Evolutionary conservation across 1,140 invertebrate species (phyloP).

Genomic region (Hyles euphorbiae): DNA sequence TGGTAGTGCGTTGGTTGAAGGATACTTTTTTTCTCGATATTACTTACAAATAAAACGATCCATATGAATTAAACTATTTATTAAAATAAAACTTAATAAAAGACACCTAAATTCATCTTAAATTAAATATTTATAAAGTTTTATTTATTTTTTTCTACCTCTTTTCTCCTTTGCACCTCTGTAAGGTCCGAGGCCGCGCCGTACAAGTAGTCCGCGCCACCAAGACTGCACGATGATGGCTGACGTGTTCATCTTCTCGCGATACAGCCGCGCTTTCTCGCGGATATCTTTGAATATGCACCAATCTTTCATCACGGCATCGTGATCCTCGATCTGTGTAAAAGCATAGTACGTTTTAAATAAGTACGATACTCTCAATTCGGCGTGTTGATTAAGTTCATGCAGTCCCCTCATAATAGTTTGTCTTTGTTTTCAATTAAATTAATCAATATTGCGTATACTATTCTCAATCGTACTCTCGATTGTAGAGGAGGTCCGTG

Average conservation of each 20-base stretch:
- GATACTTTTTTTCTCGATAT: neutral
- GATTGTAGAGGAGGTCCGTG: too few species aligned
- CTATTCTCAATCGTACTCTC: too few species aligned
- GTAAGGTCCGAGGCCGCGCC: conserved; percentile 75
- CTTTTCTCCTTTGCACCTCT: conserved; percentile 64
- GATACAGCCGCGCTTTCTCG: conserved; percentile 30
- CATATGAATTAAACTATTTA: too few species aligned
- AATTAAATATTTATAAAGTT: neutral
- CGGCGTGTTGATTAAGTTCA: too few species aligned
- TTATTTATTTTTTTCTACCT: conserved; percentile 10
- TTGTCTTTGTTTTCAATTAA: too few species aligned
- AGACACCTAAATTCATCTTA: neutral
- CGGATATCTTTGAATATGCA: conserved; percentile 39
- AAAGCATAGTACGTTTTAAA: too few species aligned
- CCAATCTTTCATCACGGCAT: conserved; percentile 32
- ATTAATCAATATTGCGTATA: too few species aligned
- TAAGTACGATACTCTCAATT: neutral
- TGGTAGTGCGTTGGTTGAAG: too few species aligned
- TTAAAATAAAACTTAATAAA: neutral
- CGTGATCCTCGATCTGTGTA: conserved; percentile 32
- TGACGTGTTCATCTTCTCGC: conserved; percentile 37
- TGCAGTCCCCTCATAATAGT: too few species aligned
- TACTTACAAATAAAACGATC: too few species aligned
- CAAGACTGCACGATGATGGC: conserved; percentile 77
- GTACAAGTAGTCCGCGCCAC: conserved; percentile 81